A percentile compares a stretch with the other conserved stretches of the same genome.
Conservation (phyloP, 1,140 invertebrate species). For the Drosophila melanica region DNA sequence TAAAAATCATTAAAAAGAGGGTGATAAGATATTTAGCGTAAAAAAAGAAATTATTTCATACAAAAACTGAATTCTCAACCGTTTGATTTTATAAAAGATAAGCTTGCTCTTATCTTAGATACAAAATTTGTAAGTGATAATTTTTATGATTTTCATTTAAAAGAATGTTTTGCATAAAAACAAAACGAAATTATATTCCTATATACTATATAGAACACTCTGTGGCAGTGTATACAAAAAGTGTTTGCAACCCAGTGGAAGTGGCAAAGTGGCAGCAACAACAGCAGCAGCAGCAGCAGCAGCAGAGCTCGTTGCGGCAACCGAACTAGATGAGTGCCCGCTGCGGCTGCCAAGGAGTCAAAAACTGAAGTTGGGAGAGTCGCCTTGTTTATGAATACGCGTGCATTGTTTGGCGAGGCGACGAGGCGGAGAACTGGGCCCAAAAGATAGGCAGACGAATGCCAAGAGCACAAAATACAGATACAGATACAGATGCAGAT, state of each 20-base stretch:
- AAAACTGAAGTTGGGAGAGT: slow-evolving; percentile 31
- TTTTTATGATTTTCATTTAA: too few species aligned
- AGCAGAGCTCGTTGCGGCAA: slow-evolving; percentile 11
- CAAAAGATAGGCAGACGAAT: slow-evolving; percentile 43
- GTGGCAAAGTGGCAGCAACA: slow-evolving; percentile 35
- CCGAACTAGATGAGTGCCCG: slow-evolving; percentile 64
- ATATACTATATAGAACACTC: neutral
- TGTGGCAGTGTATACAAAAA: slow-evolving; percentile 2
- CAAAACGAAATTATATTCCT: neutral
- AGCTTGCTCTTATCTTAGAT: too few species aligned
- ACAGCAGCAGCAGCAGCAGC: slow-evolving; percentile 1
- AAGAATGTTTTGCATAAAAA: neutral
- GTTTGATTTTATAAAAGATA: too few species aligned
- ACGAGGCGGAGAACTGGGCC: slow-evolving; percentile 40
- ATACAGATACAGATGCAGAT: slow-evolving; percentile 29
- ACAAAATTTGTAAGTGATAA: too few species aligned
- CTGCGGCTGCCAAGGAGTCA: slow-evolving; percentile 20
- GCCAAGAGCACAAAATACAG: slow-evolving; percentile 12
- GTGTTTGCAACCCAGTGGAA: slow-evolving; percentile 19
- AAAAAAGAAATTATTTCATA: too few species aligned
- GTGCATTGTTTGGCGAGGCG: slow-evolving; percentile 60
- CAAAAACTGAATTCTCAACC: too few species aligned
- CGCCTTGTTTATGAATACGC: slow-evolving; percentile 76
- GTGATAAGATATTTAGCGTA: too few species aligned
- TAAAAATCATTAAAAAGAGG: too few species aligned